phyloP scores from a whole-genome alignment of 2,888 invertebrate species.

The Tipula confusa region DNA sequence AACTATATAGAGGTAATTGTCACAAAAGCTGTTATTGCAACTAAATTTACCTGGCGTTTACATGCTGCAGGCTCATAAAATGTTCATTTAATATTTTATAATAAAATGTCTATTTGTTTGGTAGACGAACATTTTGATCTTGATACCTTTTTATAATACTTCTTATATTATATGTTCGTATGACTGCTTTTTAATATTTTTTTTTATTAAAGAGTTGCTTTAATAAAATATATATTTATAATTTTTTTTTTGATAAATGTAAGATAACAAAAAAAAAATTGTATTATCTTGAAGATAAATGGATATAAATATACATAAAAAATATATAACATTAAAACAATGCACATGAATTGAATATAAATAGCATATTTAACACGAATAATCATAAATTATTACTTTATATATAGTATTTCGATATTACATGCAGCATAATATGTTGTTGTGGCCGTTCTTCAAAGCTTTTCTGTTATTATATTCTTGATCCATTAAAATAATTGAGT shows the following conservation, averaged over 20 bases:
- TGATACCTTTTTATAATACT: no score
- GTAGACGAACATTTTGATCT: no score
- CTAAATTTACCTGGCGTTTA: no score
- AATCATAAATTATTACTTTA: neutral
- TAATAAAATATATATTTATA: neutral
- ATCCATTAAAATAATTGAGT: neutral
- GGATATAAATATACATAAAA: neutral
- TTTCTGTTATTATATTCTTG: neutral
- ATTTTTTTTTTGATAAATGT: neutral
- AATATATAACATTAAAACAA: neutral
- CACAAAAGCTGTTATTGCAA: no score
- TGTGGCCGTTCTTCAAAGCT: neutral
- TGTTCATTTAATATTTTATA: no score
- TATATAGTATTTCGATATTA: neutral
- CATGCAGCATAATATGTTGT: neutral
- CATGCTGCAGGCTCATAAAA: no score
- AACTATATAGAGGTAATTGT: no score
- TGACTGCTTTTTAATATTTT: no score
- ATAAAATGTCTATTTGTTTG: no score
- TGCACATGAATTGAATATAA: constrained; percentile 3
- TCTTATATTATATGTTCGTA: no score
- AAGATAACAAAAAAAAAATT: neutral
- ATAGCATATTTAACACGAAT: constrained; percentile 25
- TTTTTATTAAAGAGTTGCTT: no score
- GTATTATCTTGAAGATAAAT: neutral